Evolutionary conservation across 1,140 invertebrate species (phyloP), one percentile per base, ranked within the genome.

Genomic region (Euura saliciscinereae): DNA sequence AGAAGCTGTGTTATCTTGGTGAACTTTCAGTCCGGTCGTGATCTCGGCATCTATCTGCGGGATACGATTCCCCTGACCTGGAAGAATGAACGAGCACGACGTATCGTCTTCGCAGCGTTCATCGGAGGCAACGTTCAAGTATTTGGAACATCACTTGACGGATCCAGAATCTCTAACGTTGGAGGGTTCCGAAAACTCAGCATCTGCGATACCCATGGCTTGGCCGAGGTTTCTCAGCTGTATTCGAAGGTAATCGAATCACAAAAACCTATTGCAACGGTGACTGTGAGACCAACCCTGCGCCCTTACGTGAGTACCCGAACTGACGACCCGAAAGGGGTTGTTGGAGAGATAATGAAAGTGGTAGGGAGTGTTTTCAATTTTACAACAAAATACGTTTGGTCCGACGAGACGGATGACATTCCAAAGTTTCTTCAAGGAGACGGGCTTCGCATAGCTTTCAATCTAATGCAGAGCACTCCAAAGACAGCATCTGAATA

Each of bases 201-300:
- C 6, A 59, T 59, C 6, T 59, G 51, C 51, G 5, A 59, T 6
- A 28, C 28, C 28, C 51, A 59, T n/a, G 51, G 6, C 10, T 8
- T 59, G 28, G 6, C 51, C 51, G 5, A 59, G 51, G 28, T 28
- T 28, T 28, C 28, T 28, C 28, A 28, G 28, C 51, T 28, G 8
- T 3, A 59, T 59, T 59, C 51, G 10, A 3, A 59, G 13, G 6
- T 59, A 2, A 59, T n/a, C 51, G 51, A n/a, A 6, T 6, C 51
- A 11, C 8, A 6, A 8, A 59, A 59, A n/a, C 3, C 51, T 59
- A 6, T 59, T n/a, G 51, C 79, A 2, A 79, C 77, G 44, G 71
- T 78, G 46, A 77, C 78, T 77, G 72, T 80, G 11, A 74, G 76
- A 69, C 75, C 76, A 64, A 73, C 73, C 10, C 73, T 73, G 13